Percentiles rank a stretch among this genome's conserved stretches.
phyloP scores from a whole-genome alignment of 2,113 vertebrate species.

The Callipepla squamata region DNA sequence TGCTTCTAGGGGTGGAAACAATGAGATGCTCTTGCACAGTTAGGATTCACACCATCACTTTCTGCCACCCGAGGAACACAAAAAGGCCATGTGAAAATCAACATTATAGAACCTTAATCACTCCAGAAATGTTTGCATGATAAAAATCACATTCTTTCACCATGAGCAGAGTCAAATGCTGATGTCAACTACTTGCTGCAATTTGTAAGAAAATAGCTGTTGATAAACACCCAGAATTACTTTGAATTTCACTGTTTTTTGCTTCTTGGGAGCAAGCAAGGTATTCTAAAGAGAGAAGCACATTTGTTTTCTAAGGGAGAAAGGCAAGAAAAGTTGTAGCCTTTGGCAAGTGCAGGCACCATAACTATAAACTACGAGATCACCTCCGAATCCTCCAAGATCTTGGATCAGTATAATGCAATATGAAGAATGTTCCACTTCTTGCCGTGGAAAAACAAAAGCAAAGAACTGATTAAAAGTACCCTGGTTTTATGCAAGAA shows the following conservation, averaged over 20 bases:
- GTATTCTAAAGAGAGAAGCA: not conserved
- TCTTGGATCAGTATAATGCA: not conserved
- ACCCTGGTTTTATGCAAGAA: not conserved
- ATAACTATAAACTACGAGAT: not conserved
- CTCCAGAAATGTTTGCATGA: not conserved
- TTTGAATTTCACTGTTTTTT: slow-evolving; percentile 9
- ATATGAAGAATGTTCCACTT: not conserved
- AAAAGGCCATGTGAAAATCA: not conserved
- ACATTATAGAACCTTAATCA: not conserved
- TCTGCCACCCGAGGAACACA: not conserved
- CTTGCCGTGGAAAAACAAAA: slow-evolving; percentile 47
- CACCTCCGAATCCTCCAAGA: slow-evolving; percentile 18
- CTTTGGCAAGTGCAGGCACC: not conserved
- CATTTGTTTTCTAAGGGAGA: not conserved
- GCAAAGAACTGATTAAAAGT: not conserved
- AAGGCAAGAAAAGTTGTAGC: not conserved
- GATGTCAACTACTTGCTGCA: slow-evolving; percentile 23
- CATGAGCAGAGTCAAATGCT: slow-evolving; percentile 15
- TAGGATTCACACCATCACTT: not conserved
- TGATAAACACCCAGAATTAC: slow-evolving; percentile 33
- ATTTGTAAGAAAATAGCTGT: slow-evolving; percentile 15
- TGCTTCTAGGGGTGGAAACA: not conserved
- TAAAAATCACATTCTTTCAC: slow-evolving; percentile 28
- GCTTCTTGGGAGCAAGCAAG: not conserved
- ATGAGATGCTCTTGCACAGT: not conserved